Conservation (phyloP, 2,888 invertebrate genomes). For the Polyploca ridens region DNA sequence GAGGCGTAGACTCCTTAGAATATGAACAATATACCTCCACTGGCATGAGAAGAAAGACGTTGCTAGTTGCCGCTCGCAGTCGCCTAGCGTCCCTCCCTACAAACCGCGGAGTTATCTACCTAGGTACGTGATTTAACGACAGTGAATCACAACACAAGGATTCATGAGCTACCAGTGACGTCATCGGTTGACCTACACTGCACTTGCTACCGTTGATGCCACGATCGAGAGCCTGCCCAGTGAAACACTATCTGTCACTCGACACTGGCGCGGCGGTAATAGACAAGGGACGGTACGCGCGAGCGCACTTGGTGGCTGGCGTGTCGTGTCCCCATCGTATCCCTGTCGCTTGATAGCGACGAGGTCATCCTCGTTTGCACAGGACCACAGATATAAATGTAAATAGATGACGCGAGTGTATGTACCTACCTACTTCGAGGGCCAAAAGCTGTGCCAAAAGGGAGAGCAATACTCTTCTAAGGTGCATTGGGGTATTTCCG, state of each 20-base stretch:
- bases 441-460: no score
- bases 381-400: no score
- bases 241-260: not conserved
- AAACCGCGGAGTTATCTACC: not conserved
- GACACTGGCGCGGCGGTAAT: slow-evolving; percentile 23
- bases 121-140: not conserved
- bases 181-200: not conserved
- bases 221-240: not conserved
- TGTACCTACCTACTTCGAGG: no score
- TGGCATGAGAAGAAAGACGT: not conserved
- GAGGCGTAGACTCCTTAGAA: not conserved
- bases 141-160: not conserved
- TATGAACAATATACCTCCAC: slow-evolving; percentile 1
- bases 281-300: slow-evolving; percentile 25
- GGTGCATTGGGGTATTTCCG: no score
- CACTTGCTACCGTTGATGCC: not conserved
- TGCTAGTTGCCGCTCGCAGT: not conserved
- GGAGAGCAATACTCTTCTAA: no score
- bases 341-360: no score
- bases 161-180: not conserved
- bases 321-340: not conserved
- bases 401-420: no score
- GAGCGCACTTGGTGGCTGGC: not conserved
- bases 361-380: no score
- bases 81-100: not conserved